phyloP scores from a whole-genome alignment of 30 jellyfish, hydroid and myxozoan genomes.

The Calvadosia cruxmelitensis region DNA sequence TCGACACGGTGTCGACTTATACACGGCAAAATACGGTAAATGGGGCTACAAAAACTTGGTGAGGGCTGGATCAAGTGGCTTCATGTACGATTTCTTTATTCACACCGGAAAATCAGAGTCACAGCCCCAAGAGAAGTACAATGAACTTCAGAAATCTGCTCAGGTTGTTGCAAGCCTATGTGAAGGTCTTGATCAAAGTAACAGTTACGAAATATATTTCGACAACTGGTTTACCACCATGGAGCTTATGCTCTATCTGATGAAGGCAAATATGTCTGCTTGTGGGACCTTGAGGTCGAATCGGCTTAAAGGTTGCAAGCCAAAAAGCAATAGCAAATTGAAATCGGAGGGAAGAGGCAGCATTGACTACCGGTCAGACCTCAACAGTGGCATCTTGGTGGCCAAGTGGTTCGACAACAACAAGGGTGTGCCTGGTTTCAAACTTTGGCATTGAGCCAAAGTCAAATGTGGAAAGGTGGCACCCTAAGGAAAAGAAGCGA shows the following conservation, averaged over 20 bases:
- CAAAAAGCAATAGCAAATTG: constrained; percentile 19
- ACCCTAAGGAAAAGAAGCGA: constrained; percentile 26
- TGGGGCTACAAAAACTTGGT: constrained; percentile 39
- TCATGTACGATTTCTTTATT: constrained; percentile 13
- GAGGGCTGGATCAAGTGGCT: constrained; percentile 17
- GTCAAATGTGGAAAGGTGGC: constrained; percentile 43
- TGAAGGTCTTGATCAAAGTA: constrained; percentile 14
- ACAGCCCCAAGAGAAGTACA: constrained; percentile 9
- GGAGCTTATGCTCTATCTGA: constrained; percentile 38
- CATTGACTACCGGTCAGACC: constrained; percentile 25
- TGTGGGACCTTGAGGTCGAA: constrained; percentile 54
- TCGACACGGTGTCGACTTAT: too few relatives aligned
- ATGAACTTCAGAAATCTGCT: constrained; percentile 34
- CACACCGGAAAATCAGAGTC: constrained; percentile 8
- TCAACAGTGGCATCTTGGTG: constrained; percentile 33
- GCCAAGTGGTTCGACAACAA: constrained; percentile 56
- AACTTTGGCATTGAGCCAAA: constrained; percentile 40
- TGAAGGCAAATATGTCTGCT: constrained; percentile 26
- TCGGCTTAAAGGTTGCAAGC: constrained; percentile 39
- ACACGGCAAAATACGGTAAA: too few relatives aligned
- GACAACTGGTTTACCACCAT: constrained; percentile 59
- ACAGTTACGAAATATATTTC: constrained; percentile 25
- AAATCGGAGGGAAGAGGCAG: constrained; percentile 33
- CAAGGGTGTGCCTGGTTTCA: constrained; percentile 36
- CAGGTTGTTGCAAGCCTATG: constrained; percentile 56